A percentile compares a stretch with the other conserved stretches of the same genome.
Evolutionary conservation across 2,113 vertebrate genomes (phyloP).

Genomic region (Spilogale gracilis): DNA sequence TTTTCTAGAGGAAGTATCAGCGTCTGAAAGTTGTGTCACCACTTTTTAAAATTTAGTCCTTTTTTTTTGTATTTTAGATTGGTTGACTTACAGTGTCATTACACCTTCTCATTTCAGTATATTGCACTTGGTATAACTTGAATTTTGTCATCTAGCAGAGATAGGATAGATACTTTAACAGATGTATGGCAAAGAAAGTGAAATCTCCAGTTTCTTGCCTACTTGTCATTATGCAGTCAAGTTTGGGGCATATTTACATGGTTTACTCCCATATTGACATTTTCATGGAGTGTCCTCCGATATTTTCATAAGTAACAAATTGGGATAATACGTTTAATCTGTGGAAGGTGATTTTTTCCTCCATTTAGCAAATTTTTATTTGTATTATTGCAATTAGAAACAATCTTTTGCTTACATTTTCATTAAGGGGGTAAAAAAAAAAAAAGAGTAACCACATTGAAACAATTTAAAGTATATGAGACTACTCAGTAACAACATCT

Average conservation of each 20-base stretch:
- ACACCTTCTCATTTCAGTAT: background rate
- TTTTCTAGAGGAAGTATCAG: background rate
- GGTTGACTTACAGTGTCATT: background rate
- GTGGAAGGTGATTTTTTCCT: conserved; percentile 34
- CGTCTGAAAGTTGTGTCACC: background rate
- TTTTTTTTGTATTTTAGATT: background rate
- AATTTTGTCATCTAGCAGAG: background rate
- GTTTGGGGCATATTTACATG: background rate
- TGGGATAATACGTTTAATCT: background rate
- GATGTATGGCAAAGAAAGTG: background rate
- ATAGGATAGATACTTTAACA: background rate
- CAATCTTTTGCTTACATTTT: background rate
- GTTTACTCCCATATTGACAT: background rate
- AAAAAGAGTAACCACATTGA: background rate
- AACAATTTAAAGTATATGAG: background rate
- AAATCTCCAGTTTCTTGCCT: conserved; percentile 8
- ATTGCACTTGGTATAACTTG: background rate
- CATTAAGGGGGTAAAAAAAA: background rate
- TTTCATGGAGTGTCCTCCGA: background rate
- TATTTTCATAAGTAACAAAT: background rate
- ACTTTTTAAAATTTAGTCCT: background rate
- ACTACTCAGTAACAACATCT: conserved; percentile 33
- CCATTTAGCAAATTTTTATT: background rate
- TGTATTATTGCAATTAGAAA: conserved; percentile 7
- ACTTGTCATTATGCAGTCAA: background rate